phyloP scores from a whole-genome alignment of 1,140 invertebrate genomes.

The Eueides isabella region DNA sequence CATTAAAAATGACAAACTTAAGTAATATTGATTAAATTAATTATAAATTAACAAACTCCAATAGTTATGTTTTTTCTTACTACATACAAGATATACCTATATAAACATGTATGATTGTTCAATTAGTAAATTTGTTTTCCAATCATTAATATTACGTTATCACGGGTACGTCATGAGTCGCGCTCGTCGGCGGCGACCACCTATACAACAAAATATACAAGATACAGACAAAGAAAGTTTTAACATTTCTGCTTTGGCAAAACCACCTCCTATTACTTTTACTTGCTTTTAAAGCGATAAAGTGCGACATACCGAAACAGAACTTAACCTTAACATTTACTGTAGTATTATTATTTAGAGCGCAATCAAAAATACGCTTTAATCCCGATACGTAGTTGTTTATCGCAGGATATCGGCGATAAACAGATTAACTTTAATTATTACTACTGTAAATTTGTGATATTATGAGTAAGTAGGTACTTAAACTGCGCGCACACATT shows the following conservation, averaged over 20 bases:
- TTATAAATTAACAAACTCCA: no score
- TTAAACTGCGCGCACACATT: not conserved
- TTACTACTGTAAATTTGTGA: constrained; percentile 11
- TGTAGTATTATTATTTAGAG: not conserved
- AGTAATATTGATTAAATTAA: no score
- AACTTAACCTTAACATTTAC: not conserved
- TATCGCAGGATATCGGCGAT: no score
- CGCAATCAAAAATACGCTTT: constrained; percentile 1
- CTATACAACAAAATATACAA: constrained; percentile 21
- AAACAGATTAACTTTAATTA: not conserved
- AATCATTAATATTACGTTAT: not conserved
- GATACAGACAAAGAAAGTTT: constrained; percentile 26
- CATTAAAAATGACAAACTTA: not conserved
- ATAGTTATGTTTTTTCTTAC: no score
- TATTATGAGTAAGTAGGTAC: not conserved
- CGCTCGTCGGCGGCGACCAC: not conserved
- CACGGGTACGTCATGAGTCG: not conserved
- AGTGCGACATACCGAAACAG: not conserved
- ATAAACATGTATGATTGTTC: no score
- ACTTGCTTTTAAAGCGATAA: not conserved
- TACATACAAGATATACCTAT: no score
- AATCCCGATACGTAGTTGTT: no score
- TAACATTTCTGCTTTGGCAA: constrained; percentile 10
- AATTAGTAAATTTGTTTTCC: no score
- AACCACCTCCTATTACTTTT: constrained; percentile 8